Evolutionary conservation across 2,888 invertebrate genomes (phyloP).

Genomic region (Sinohyriopsis cumingii): DNA sequence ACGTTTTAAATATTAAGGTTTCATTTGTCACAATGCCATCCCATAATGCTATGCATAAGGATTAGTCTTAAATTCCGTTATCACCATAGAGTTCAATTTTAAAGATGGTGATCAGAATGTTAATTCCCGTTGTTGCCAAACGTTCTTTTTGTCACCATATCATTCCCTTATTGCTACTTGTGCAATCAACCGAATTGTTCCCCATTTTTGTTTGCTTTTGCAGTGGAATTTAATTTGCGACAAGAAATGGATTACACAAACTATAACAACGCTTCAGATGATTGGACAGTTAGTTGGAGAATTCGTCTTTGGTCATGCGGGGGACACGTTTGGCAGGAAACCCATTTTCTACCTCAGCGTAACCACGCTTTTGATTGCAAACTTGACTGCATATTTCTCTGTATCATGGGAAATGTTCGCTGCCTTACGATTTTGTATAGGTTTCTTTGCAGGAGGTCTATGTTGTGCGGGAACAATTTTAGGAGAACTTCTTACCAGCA

Average conservation of each 20-base stretch:
- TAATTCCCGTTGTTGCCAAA: too few relatives aligned
- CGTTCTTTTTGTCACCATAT: too few relatives aligned
- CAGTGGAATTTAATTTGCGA: slow-evolving; percentile 48
- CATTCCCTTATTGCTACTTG: too few relatives aligned
- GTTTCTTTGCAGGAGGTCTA: slow-evolving; percentile 31
- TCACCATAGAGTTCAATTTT: too few relatives aligned
- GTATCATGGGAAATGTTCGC: slow-evolving; percentile 51
- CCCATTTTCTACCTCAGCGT: slow-evolving; percentile 35
- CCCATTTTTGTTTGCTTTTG: neutral
- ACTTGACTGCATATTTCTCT: slow-evolving; percentile 36
- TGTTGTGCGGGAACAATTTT: slow-evolving; percentile 14
- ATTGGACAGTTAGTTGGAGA: slow-evolving; percentile 42
- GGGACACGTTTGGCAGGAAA: slow-evolving; percentile 43
- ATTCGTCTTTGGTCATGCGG: slow-evolving; percentile 33
- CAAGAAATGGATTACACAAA: slow-evolving; percentile 35
- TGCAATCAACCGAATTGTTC: too few relatives aligned
- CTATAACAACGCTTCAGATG: slow-evolving; percentile 47
- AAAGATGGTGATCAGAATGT: too few relatives aligned
- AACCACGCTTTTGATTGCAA: slow-evolving; percentile 19
- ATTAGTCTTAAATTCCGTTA: too few relatives aligned
- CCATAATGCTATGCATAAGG: too few relatives aligned
- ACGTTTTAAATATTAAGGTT: too few relatives aligned
- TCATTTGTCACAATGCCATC: too few relatives aligned
- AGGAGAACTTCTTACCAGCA: slow-evolving; percentile 40
- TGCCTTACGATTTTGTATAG: slow-evolving; percentile 38